Evolutionary conservation across 2,113 vertebrate genomes (phyloP).

Genomic region (Protomyctophum bolini): DNA sequence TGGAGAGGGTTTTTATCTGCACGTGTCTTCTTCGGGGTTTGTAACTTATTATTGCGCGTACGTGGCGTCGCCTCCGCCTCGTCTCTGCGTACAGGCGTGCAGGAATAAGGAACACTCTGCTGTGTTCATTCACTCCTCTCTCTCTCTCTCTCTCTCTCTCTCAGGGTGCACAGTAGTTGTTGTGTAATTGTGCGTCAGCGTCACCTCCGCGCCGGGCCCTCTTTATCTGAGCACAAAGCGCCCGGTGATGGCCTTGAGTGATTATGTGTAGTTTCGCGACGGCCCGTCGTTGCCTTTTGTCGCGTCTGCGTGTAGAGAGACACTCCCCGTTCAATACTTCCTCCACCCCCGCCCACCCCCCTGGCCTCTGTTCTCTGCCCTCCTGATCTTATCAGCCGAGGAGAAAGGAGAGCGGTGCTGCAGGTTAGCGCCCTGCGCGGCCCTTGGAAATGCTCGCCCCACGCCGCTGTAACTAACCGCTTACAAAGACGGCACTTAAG

Average conservation of each 20-base stretch:
- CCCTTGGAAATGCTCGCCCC: slow-evolving; percentile 66
- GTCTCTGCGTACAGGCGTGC: background rate
- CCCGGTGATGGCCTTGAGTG: slow-evolving; percentile 11
- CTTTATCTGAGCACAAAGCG: slow-evolving; percentile 21
- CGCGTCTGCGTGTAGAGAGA: slow-evolving; percentile 16
- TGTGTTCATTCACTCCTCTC: background rate
- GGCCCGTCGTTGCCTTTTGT: slow-evolving; percentile 33
- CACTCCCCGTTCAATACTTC: slow-evolving; percentile 29
- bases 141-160: background rate
- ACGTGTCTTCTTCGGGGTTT: background rate
- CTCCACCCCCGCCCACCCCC: slow-evolving; percentile 23
- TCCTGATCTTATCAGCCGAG: slow-evolving; percentile 38
- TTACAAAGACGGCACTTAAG: slow-evolving; percentile 78
- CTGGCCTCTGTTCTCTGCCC: slow-evolving; percentile 22
- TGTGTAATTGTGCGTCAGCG: slow-evolving; percentile 15
- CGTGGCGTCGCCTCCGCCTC: background rate
- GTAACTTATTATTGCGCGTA: slow-evolving; percentile 11
- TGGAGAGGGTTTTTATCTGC: background rate
- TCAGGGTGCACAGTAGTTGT: background rate
- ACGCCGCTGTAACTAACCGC: slow-evolving; percentile 68
- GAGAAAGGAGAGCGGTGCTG: slow-evolving; percentile 46
- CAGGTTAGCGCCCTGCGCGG: slow-evolving; percentile 36
- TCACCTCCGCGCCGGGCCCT: background rate
- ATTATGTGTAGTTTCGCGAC: slow-evolving; percentile 33
- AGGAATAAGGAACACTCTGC: background rate